Evolutionary conservation across 2,797 vertebrate genomes (phyloP).

Genomic region (Protosalanx chinensis): DNA sequence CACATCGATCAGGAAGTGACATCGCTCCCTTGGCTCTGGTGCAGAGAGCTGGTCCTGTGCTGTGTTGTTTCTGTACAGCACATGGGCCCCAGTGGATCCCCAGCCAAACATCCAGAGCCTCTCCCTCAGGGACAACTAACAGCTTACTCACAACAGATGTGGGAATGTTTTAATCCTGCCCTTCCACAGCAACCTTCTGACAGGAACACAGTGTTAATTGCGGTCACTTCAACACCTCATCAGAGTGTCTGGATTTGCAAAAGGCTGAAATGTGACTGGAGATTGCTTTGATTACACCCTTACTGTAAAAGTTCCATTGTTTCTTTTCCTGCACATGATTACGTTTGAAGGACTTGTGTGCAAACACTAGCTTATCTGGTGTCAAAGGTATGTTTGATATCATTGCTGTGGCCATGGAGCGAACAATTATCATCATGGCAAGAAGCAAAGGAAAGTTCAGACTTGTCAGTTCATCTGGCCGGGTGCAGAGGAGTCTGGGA

Average conservation of each 20-base stretch:
- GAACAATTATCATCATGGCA: slow-evolving; percentile 55
- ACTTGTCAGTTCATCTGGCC: slow-evolving; percentile 14
- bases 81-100: not conserved
- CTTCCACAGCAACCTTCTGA: slow-evolving; percentile 34
- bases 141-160: slow-evolving; percentile 54
- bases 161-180: slow-evolving; percentile 42
- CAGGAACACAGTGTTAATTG: slow-evolving; percentile 23
- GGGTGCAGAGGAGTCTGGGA: not conserved
- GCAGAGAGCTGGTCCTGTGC: not conserved
- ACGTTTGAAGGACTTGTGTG: slow-evolving; percentile 5
- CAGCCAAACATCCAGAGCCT: slow-evolving; percentile 27
- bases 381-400: slow-evolving; percentile 50
- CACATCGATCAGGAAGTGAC: slow-evolving; percentile 34
- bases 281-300: slow-evolving; percentile 18
- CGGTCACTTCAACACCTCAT: slow-evolving; percentile 37
- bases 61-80: slow-evolving; percentile 9
- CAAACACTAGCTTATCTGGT: slow-evolving; percentile 36
- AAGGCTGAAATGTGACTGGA: slow-evolving; percentile 24
- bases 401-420: slow-evolving; percentile 58
- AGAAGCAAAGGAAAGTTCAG: slow-evolving; percentile 34
- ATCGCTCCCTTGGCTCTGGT: not conserved
- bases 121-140: slow-evolving; percentile 32
- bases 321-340: not conserved
- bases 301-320: slow-evolving; percentile 1
- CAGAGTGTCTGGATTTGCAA: slow-evolving; percentile 9